phyloP scores from a whole-genome alignment of 2,888 invertebrate genomes.

The Leptarthrus brevirostris region DNA sequence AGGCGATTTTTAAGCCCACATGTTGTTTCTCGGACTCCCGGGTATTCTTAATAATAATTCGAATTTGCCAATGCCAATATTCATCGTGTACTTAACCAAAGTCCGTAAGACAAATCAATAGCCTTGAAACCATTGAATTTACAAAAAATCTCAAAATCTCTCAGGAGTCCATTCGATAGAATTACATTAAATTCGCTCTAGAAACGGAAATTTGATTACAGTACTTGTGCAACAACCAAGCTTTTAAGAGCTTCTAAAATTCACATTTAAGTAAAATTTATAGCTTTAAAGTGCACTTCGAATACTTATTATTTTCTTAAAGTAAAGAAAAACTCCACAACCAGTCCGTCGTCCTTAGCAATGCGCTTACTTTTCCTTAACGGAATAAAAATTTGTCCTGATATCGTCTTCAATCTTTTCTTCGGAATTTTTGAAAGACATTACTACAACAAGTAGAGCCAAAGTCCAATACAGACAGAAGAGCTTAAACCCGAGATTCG shows the following conservation, averaged over 20 bases:
- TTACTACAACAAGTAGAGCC: neutral
- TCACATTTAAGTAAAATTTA: conserved; percentile 25
- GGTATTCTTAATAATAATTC: no score
- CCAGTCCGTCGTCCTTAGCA: neutral
- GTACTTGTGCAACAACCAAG: no score
- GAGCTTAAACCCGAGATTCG: conserved; percentile 32
- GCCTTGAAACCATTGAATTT: no score
- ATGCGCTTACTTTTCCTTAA: neutral
- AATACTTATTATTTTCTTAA: conserved; percentile 26
- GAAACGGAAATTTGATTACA: no score
- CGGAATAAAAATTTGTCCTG: neutral
- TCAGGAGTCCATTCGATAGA: no score
- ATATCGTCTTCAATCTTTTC: neutral
- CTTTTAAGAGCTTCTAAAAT: neutral
- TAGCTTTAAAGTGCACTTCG: conserved; percentile 14
- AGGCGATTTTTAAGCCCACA: no score
- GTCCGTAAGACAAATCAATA: no score
- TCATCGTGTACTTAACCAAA: no score
- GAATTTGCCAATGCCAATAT: no score
- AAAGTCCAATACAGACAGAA: conserved; percentile 8
- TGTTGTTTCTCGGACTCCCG: no score
- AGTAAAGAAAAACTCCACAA: conserved; percentile 6
- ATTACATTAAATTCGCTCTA: no score
- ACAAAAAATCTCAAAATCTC: no score
- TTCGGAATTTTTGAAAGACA: neutral